Percentiles rank a stretch among this genome's conserved stretches.
These are phyloP conservation scores for Hyles vespertilio DNA, from an alignment of 1,140 invertebrate species.

Conservation along the genomic window DNA sequence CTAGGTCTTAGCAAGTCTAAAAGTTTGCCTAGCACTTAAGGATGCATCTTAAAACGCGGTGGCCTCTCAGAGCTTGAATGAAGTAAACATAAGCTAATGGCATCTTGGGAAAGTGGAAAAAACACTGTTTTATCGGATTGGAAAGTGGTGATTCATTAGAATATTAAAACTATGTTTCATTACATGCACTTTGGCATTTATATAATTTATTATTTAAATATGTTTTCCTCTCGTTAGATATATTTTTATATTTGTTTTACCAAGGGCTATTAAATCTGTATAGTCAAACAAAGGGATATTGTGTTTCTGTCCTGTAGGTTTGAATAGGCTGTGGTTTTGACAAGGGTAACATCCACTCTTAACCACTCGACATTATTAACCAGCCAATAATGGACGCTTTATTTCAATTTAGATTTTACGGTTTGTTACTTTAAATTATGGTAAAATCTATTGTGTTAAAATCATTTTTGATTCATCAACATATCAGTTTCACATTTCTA, in stretches of 20 bases:
- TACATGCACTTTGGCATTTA: too few relatives aligned
- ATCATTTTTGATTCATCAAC: neutral
- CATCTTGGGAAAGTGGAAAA: neutral
- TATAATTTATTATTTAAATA: too few relatives aligned
- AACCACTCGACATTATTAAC: constrained; percentile 8
- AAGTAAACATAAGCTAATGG: constrained; percentile 12
- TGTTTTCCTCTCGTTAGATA: neutral
- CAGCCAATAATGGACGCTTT: too few relatives aligned
- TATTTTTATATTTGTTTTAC: neutral
- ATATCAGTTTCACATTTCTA: too few relatives aligned
- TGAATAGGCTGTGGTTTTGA: constrained; percentile 13
- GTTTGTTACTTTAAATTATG: too few relatives aligned
- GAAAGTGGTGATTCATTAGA: too few relatives aligned
- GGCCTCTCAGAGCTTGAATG: constrained; percentile 3
- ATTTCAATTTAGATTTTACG: too few relatives aligned
- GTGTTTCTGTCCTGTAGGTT: constrained; percentile 5
- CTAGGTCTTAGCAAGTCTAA: too few relatives aligned
- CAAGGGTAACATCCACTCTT: constrained; percentile 9
- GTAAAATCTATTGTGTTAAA: too few relatives aligned
- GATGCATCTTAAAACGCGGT: constrained; percentile 8
- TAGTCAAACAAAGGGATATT: constrained; percentile 2
- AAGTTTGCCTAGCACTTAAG: too few relatives aligned
- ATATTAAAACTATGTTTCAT: too few relatives aligned
- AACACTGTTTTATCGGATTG: neutral
- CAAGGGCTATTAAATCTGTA: neutral